Percentiles rank a stretch among this genome's conserved stretches.
Evolutionary conservation across 2,113 vertebrate species (phyloP).

Genomic region (Balaenoptera acutorostrata): DNA sequence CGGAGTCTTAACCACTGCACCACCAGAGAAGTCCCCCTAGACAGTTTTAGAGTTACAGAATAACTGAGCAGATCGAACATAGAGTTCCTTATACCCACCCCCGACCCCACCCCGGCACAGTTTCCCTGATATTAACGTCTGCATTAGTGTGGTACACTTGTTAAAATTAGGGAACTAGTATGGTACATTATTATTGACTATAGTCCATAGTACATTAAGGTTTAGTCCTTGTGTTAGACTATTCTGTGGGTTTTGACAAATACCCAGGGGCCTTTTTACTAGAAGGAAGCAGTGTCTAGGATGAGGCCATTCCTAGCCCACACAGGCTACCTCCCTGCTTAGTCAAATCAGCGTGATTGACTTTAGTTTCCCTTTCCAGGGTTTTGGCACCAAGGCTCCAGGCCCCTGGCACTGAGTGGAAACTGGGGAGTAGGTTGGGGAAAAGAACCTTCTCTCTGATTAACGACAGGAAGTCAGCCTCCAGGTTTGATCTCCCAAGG

Average conservation of each 20-base stretch:
- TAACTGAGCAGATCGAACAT: not conserved
- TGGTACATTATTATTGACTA: not conserved
- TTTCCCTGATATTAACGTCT: not conserved
- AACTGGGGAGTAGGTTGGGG: not conserved
- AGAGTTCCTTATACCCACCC: not conserved
- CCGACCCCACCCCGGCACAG: not conserved
- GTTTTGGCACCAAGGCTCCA: not conserved
- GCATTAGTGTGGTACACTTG: not conserved
- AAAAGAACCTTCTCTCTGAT: not conserved
- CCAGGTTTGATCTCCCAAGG: not conserved
- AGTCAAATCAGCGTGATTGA: not conserved
- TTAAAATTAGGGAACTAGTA: not conserved
- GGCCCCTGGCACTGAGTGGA: not conserved
- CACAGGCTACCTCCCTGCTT: not conserved
- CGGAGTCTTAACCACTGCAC: fast-evolving
- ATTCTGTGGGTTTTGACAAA: not conserved
- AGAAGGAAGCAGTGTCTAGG: not conserved
- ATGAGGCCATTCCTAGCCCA: not conserved
- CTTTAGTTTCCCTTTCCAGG: not conserved
- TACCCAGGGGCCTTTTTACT: not conserved
- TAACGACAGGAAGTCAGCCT: not conserved
- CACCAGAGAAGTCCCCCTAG: no score
- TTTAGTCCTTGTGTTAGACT: not conserved
- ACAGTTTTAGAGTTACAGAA: not conserved
- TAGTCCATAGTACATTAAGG: not conserved